Base-by-base conservation (phyloP, 1,140 invertebrate genomes). In the Belonocnema kinseyi region DNA sequence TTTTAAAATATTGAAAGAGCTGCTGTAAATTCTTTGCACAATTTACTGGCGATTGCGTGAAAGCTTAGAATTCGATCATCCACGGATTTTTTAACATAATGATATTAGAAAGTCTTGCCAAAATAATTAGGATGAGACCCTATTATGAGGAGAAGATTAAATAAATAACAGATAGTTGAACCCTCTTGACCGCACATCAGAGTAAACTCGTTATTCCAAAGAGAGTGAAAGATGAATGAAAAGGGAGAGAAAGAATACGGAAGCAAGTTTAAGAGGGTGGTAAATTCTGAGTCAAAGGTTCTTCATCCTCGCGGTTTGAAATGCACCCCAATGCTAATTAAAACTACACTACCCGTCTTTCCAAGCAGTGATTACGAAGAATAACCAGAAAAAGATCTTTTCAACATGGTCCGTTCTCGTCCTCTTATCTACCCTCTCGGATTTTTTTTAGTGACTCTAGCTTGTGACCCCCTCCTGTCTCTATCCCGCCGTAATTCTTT, bases 381-480 rank as follows among this genome's bases (percentile, higher is more conserved):
- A 89, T 88, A 89, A 88, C 83, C 77, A 85, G 80, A 82, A 85
- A 86, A 87, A 85, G 80, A 88, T 88, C 85, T 87, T 88, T 89
- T 89, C 85, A 87, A 72, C 82, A 73, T 50, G 73, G 74, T 75
- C 76, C 79, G 70, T 76, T 51, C 73, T 52, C 74, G 26, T 58
- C 40, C 17, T 80, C 71, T 78, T 78, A 50, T 78, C 79, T 72
- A 71, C 77, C 79, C 61, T 82, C 70, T 53, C 73, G 17, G 73
- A 77, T 76, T 81, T 74, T 21, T 77, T 51, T 78, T 16, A 70
- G 66, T 52, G 51, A 54, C 53, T 54, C 73, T 77, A 52, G 21
- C 56, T 58, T 81, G 46, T 61, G 54, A 70, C 75, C 53, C 58
- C 54, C n/a, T 51, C 19, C 56, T 54, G 26, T 40, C 46, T 54